These are phyloP conservation scores for Sinocyclocheilus grahami DNA, from an alignment of 2,113 vertebrate genomes.

Conservation along the genomic window DNA sequence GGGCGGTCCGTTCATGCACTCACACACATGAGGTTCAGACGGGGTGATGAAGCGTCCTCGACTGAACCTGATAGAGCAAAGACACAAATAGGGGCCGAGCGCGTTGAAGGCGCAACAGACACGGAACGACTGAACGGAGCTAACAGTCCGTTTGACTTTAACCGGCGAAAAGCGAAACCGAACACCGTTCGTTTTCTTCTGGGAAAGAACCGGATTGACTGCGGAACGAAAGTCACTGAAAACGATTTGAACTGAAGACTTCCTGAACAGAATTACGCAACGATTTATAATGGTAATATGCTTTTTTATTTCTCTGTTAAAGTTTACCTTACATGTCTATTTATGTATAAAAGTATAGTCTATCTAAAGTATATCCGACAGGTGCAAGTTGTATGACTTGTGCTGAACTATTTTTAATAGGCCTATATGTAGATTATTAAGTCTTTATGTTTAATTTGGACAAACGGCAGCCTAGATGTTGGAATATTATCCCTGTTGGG, in stretches of 20 bases:
- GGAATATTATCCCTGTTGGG: neutral
- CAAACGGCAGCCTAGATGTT: neutral
- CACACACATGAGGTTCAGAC: slow-evolving; percentile 66
- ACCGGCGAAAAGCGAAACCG: neutral
- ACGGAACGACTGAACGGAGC: slow-evolving; percentile 48
- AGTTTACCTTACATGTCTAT: no score
- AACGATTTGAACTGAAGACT: neutral
- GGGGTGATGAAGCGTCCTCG: slow-evolving; percentile 73
- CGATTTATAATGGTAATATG: slow-evolving; percentile 18
- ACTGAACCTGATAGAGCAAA: slow-evolving; percentile 69
- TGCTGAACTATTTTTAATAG: neutral
- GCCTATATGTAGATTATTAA: neutral
- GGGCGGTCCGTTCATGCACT: slow-evolving; percentile 45
- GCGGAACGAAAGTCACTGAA: neutral
- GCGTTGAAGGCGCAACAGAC: slow-evolving; percentile 69
- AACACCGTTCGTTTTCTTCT: neutral
- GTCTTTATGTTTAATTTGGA: neutral
- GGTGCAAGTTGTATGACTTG: neutral
- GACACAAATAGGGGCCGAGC: slow-evolving; percentile 76
- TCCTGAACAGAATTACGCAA: neutral
- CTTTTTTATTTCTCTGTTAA: neutral
- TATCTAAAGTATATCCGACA: neutral
- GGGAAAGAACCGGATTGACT: neutral
- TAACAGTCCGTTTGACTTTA: slow-evolving; percentile 10
- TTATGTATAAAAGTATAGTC: no score